These are phyloP conservation scores for Mechanitis messenoides DNA, from an alignment of 2,888 invertebrate genomes.

Conservation along the genomic window DNA sequence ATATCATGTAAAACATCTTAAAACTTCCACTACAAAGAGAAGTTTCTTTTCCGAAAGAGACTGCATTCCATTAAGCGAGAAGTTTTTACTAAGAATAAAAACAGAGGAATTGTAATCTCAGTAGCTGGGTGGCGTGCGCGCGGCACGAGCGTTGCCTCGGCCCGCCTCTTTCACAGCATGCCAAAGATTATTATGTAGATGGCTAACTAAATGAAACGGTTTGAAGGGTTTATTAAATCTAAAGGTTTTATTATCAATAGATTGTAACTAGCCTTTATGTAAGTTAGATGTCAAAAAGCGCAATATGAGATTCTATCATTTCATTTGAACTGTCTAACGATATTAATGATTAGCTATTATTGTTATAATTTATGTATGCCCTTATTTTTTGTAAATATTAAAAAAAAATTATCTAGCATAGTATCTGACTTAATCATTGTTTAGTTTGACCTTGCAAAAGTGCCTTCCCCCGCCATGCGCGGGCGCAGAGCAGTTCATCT, in stretches of 20 bases:
- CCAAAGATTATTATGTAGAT: constrained; percentile 45
- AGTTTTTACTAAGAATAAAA: constrained; percentile 16
- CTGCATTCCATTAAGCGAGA: constrained; percentile 11
- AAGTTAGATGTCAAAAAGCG: no score
- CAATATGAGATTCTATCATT: no score
- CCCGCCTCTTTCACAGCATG: constrained; percentile 52
- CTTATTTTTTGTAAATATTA: no score
- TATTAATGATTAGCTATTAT: no score
- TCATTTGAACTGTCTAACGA: no score
- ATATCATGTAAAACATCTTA: constrained; percentile 5
- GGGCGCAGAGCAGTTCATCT: constrained; percentile 62
- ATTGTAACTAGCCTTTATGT: no score
- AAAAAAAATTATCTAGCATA: no score
- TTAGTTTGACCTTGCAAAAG: constrained; percentile 2
- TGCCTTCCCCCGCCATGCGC: constrained; percentile 46
- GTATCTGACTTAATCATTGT: neutral
- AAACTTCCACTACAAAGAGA: constrained; percentile 2
- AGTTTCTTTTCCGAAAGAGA: constrained; percentile 6
- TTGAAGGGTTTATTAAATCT: neutral
- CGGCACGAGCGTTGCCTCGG: constrained; percentile 58
- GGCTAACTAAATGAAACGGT: neutral
- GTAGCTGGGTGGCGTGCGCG: constrained; percentile 67
- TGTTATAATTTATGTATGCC: no score
- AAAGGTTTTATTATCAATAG: neutral
- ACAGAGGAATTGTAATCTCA: constrained; percentile 29